Conservation (phyloP, 2,888 invertebrate genomes). For the Zaprionus obscuricornis region DNA sequence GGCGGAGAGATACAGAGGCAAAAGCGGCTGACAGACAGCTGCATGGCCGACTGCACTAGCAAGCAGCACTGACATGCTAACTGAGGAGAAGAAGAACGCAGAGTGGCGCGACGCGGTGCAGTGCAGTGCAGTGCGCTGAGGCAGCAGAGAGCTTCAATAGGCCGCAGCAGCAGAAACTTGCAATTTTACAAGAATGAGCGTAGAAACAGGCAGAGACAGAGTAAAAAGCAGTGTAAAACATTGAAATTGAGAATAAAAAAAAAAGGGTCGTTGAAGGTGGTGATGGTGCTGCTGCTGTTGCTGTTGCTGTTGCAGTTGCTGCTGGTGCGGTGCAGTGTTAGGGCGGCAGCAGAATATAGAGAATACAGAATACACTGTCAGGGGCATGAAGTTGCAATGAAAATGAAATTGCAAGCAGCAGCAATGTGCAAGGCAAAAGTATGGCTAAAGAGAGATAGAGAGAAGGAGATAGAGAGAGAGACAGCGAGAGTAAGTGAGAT, state of each 20-base stretch:
- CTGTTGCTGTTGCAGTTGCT: not conserved
- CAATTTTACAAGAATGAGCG: conserved; percentile 73
- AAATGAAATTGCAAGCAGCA: conserved; percentile 70
- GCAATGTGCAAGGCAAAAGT: conserved; percentile 5
- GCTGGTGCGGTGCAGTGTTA: not conserved
- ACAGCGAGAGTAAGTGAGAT: no score
- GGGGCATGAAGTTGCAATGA: conserved; percentile 76
- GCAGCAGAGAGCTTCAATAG: conserved; percentile 59
- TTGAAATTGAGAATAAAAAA: not conserved
- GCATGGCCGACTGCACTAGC: conserved; percentile 52
- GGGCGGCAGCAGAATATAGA: not conserved
- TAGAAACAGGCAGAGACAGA: conserved; percentile 60
- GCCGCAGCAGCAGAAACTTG: conserved; percentile 60
- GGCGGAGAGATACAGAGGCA: not conserved
- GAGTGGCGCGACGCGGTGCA: conserved; percentile 10
- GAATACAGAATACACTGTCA: conserved; percentile 52
- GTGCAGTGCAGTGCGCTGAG: conserved; percentile 12
- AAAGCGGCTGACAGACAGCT: conserved; percentile 15
- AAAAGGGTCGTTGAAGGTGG: conserved; percentile 31
- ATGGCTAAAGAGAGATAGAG: no score
- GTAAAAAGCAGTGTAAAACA: conserved; percentile 40
- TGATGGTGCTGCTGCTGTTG: not conserved
- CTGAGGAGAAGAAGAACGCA: not conserved
- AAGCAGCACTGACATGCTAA: conserved; percentile 1
- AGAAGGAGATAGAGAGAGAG: no score